phyloP scores from a whole-genome alignment of 1,140 invertebrate genomes.

The Pararge aegeria region DNA sequence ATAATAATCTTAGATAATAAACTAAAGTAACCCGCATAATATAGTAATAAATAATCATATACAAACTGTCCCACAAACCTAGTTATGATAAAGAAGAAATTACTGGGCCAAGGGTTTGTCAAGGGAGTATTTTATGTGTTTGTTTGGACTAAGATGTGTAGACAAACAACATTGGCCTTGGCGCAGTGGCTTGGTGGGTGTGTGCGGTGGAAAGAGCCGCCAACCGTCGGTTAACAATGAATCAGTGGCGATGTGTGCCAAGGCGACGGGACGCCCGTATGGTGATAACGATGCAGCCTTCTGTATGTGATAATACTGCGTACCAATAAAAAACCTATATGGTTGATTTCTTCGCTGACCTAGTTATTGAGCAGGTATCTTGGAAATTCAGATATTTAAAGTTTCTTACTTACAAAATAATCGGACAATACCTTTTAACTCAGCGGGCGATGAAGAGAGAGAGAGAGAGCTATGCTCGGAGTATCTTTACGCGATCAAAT shows the following conservation, averaged over 20 bases:
- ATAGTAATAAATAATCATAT: slow-evolving; percentile 4
- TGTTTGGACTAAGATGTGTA: slow-evolving; percentile 24
- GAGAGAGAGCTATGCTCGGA: no score
- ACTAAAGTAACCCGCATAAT: slow-evolving; percentile 22
- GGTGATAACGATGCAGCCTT: slow-evolving; percentile 60
- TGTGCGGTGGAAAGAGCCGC: slow-evolving; percentile 49
- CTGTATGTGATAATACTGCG: slow-evolving; percentile 18
- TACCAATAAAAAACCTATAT: neutral
- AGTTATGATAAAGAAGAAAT: slow-evolving; percentile 1
- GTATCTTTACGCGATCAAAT: no score
- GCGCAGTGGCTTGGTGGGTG: slow-evolving; percentile 56
- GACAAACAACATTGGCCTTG: slow-evolving; percentile 51
- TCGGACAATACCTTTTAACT: no score
- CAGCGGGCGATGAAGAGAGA: no score
- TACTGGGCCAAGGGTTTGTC: slow-evolving; percentile 21
- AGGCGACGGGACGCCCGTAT: slow-evolving; percentile 65
- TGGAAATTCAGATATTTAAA: no score
- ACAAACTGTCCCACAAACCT: slow-evolving; percentile 5
- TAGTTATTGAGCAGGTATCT: neutral
- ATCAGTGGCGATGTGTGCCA: slow-evolving; percentile 56
- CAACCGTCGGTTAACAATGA: slow-evolving; percentile 21
- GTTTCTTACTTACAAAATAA: no score
- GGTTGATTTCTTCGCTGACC: neutral
- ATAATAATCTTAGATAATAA: neutral
- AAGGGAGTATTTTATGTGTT: slow-evolving; percentile 19